Evolutionary conservation across 2,797 vertebrate species (phyloP).

Genomic region (Synaphobranchus kaupii): DNA sequence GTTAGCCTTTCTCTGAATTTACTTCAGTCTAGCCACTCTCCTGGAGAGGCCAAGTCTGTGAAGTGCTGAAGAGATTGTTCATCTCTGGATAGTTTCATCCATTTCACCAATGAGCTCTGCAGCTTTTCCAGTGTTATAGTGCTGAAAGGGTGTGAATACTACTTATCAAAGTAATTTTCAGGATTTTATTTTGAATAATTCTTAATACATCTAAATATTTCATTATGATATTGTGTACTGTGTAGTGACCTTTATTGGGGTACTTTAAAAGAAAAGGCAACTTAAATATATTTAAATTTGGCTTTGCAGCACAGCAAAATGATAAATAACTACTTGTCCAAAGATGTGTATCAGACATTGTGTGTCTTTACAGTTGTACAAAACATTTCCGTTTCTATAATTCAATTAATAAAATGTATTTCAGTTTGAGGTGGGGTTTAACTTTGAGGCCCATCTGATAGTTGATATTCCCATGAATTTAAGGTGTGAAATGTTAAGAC

Average conservation of each 20-base stretch:
- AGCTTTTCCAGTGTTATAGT: not conserved
- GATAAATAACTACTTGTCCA: not conserved
- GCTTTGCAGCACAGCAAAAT: not conserved
- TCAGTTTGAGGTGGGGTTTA: not conserved
- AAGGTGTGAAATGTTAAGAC: not conserved
- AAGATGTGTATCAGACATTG: not conserved
- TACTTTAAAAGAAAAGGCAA: too few relatives aligned
- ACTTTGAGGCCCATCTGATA: not conserved
- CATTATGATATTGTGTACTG: too few relatives aligned
- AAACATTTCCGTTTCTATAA: not conserved
- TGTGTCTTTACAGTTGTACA: not conserved
- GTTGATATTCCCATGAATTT: not conserved
- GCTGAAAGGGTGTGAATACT: too few relatives aligned
- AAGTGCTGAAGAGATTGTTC: not conserved
- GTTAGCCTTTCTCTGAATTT: not conserved
- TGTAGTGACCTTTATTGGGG: not conserved
- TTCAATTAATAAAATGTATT: not conserved
- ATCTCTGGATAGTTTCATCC: not conserved
- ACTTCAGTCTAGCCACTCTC: not conserved
- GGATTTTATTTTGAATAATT: too few relatives aligned
- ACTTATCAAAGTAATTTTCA: too few relatives aligned
- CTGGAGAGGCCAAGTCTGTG: not conserved
- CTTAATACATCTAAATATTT: too few relatives aligned
- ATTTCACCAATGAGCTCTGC: too few relatives aligned
- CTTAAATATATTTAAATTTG: not conserved